These are phyloP conservation scores for Sarcophaga rosellei DNA, from an alignment of 2,888 invertebrate species.

Conservation along the genomic window DNA sequence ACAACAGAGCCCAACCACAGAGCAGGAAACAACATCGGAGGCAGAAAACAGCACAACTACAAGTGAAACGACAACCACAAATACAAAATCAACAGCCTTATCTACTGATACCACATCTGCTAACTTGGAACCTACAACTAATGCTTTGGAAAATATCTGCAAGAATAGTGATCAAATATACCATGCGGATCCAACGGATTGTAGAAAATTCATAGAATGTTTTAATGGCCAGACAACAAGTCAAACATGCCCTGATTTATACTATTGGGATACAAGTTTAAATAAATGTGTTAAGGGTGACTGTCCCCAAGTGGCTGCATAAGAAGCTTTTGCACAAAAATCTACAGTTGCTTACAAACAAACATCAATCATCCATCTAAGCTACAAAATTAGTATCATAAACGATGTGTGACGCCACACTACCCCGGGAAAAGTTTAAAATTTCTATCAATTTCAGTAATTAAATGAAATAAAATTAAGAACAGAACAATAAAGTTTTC, in stretches of 20 bases:
- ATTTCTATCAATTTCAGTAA: no score
- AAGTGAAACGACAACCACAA: slow-evolving; percentile 3
- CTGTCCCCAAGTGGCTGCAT: background rate
- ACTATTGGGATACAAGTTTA: slow-evolving; percentile 37
- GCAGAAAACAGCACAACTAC: background rate
- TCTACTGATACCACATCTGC: background rate
- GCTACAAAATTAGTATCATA: no score
- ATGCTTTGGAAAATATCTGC: background rate
- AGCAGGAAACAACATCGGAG: background rate
- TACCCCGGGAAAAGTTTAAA: no score
- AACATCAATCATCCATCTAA: background rate
- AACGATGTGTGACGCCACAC: no score
- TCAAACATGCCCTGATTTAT: slow-evolving; percentile 7
- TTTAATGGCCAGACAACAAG: background rate
- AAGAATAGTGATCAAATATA: slow-evolving; percentile 2
- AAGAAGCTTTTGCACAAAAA: no score
- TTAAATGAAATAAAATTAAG: no score
- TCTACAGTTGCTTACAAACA: background rate
- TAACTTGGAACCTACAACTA: background rate
- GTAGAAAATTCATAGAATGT: slow-evolving; percentile 52
- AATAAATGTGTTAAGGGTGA: slow-evolving; percentile 24
- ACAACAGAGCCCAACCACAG: background rate
- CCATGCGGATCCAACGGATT: slow-evolving; percentile 19
- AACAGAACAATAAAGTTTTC: no score
- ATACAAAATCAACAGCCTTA: background rate